Conservation (phyloP, 2,113 vertebrate species). For the Bothrops jararaca region DNA sequence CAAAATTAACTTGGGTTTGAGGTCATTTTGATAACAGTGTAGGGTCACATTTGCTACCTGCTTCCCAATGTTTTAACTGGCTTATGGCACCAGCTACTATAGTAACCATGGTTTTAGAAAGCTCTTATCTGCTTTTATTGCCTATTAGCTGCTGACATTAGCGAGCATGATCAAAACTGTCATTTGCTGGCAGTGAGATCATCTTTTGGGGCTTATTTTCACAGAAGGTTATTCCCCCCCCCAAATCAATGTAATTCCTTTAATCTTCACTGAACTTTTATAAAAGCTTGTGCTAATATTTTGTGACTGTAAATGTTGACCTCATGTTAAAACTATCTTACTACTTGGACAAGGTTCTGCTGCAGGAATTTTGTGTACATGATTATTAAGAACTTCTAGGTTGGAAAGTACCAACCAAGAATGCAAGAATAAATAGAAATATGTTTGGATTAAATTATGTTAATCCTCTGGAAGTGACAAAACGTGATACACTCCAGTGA, state of each 20-base stretch:
- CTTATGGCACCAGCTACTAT: conserved; percentile 21
- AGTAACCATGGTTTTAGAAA: conserved; percentile 30
- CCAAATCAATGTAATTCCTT: neutral
- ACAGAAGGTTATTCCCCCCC: conserved; percentile 30
- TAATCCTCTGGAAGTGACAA: conserved; percentile 16
- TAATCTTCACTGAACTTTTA: conserved; percentile 23
- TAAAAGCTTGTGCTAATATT: neutral
- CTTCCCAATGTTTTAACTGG: conserved; percentile 29
- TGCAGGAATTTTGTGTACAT: neutral
- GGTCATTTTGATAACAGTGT: conserved; percentile 14
- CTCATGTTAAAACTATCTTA: conserved; percentile 28
- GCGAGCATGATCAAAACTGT: conserved; percentile 31
- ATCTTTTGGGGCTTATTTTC: conserved; percentile 48
- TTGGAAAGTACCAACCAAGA: conserved; percentile 27
- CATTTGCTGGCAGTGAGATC: conserved; percentile 43
- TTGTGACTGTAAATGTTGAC: conserved; percentile 17
- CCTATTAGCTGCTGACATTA: conserved; percentile 29
- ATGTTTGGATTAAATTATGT: conserved; percentile 8
- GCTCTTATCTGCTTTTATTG: conserved; percentile 39
- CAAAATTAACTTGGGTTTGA: neutral
- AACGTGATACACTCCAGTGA: conserved; percentile 7
- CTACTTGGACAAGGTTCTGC: neutral
- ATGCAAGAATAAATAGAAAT: neutral
- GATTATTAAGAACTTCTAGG: conserved; percentile 26
- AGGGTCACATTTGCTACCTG: neutral